Base-by-base conservation (phyloP, 2,797 vertebrate species). In the Poeciliopsis paucimaculata region DNA sequence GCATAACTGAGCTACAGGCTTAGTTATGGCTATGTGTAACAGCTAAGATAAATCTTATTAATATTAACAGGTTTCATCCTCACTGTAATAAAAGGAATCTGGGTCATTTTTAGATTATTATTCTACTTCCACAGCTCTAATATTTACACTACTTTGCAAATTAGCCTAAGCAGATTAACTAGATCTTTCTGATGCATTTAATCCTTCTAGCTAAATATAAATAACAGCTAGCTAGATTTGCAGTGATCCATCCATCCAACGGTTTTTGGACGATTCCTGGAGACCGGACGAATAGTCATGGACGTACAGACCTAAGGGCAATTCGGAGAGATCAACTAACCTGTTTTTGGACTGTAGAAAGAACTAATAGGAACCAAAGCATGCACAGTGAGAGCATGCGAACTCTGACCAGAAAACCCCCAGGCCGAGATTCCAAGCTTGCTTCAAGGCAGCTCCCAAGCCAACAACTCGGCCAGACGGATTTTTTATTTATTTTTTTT, bases 151-250 rank as follows among this genome's bases (percentile, higher is more conserved):
- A 31, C 70, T 47, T 43, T 47, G 46, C 15, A 28, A 72, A 31
- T 47, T 72, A 45, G 82, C 84, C 73, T 82, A 60, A 88, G 86
- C 79, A 51, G 3, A 4, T 6, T 23, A 68, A 49, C 82, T 20
- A 36, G 34, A 64, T 64, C 60, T 64, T 64, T 9, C 16, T 20
- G 31, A 64, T 34, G 15, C 16, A 64, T 34, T 36, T 62, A 62
- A 62, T 62, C 28, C 15, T 62, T 62, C 57, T 18, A 31, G 28
- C 57, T 62, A 34, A 16, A 62, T 62, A 62, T 34, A 62, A 62
- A 62, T 62, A 62, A 7, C 28, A 62, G 57, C 57, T 28, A 28
- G 12, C 55, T 64, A 64, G 31, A 34, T 62, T 62, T 62, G 3
- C n/a, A n/a, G 57, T 31, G 18, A 64, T 64, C 60, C 16, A 9